phyloP scores from a whole-genome alignment of 2,888 invertebrate genomes.

The Molanna angustata region DNA sequence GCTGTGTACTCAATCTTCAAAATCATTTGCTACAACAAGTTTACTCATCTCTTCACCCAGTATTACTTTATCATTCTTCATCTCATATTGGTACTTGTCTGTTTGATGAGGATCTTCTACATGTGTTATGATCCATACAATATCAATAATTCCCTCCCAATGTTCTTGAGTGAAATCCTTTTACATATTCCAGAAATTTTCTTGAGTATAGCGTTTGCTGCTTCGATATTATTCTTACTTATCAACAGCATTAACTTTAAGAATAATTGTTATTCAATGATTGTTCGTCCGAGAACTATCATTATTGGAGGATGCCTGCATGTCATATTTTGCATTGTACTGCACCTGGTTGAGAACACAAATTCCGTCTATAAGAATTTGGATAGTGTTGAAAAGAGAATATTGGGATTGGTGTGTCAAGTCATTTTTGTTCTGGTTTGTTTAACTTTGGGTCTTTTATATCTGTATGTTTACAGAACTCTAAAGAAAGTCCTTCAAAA shows the following conservation, averaged over 20 bases:
- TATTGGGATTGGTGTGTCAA: slow-evolving; percentile 75
- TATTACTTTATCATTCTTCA: slow-evolving; percentile 87
- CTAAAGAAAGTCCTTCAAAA: slow-evolving; percentile 71
- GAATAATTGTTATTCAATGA: slow-evolving; percentile 64
- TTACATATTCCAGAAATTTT: slow-evolving; percentile 84
- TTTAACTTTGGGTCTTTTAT: slow-evolving; percentile 78
- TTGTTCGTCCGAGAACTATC: slow-evolving; percentile 76
- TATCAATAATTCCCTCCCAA: slow-evolving; percentile 74
- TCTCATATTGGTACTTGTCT: slow-evolving; percentile 76
- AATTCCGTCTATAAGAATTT: slow-evolving; percentile 50
- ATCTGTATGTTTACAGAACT: slow-evolving; percentile 79
- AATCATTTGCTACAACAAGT: slow-evolving; percentile 80
- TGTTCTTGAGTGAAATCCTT: slow-evolving; percentile 76
- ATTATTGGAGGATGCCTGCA: slow-evolving; percentile 77
- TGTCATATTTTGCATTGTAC: slow-evolving; percentile 74
- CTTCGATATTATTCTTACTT: slow-evolving; percentile 80
- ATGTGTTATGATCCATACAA: slow-evolving; percentile 92
- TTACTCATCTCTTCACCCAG: slow-evolving; percentile 81
- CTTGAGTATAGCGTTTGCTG: slow-evolving; percentile 84
- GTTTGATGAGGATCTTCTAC: slow-evolving; percentile 80
- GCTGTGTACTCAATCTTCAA: slow-evolving; percentile 84
- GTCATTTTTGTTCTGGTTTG: slow-evolving; percentile 84
- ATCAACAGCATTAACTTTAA: slow-evolving; percentile 76
- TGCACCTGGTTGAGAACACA: slow-evolving; percentile 74
- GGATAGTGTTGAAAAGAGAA: slow-evolving; percentile 54